These are phyloP conservation scores for Notiomystis cincta DNA, from an alignment of 2,113 vertebrate species.

Conservation along the genomic window DNA sequence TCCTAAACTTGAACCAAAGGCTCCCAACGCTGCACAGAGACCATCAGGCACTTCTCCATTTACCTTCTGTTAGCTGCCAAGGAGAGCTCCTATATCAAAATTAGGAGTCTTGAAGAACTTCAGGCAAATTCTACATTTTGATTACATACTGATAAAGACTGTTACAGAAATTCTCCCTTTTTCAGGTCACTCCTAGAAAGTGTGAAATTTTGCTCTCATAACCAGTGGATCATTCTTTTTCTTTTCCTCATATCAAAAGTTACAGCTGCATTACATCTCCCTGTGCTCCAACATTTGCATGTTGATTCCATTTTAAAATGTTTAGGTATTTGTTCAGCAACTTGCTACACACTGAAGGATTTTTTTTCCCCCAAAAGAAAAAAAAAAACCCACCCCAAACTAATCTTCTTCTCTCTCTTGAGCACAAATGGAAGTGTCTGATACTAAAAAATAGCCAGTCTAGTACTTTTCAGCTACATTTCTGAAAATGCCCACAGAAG, in stretches of 20 bases:
- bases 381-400: background rate
- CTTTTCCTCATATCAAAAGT: background rate
- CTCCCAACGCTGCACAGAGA: background rate
- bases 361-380: background rate
- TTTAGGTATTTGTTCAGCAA: background rate
- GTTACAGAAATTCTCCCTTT: rapidly evolving
- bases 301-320: background rate
- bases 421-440: background rate
- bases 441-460: background rate
- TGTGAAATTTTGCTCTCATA: background rate
- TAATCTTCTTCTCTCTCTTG: background rate
- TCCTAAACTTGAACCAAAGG: background rate
- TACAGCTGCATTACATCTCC: background rate
- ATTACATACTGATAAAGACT: background rate
- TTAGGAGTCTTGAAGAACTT: background rate
- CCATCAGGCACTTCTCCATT: background rate
- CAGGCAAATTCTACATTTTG: rapidly evolving
- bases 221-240: background rate
- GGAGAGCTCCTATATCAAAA: background rate
- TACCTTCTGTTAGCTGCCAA: background rate
- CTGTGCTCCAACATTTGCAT: background rate
- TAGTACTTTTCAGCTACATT: background rate
- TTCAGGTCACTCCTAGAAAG: background rate
- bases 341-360: background rate
- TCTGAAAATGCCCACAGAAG: background rate